Evolutionary conservation across 2,797 vertebrate species (phyloP).

Genomic region (Syngnathus rostellatus): DNA sequence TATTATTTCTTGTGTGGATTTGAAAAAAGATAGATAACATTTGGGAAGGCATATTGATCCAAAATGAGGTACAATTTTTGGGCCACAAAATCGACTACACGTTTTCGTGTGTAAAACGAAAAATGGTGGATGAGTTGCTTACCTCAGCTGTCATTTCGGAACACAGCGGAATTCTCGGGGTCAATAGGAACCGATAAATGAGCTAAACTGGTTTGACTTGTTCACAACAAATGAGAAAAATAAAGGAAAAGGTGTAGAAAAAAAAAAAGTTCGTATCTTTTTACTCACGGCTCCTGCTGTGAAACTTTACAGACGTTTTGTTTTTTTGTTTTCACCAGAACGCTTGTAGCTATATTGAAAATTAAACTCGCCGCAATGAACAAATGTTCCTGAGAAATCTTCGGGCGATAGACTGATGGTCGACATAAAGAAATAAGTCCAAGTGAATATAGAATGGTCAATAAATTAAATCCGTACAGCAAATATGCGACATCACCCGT

Average conservation of each 20-base stretch:
- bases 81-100: neutral
- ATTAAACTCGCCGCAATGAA: neutral
- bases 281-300: neutral
- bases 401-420: neutral
- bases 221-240: neutral
- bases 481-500: no score
- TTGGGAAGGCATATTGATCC: neutral
- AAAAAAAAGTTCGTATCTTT: neutral
- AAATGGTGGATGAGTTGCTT: neutral
- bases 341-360: neutral
- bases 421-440: neutral
- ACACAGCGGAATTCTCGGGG: neutral
- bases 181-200: neutral
- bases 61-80: neutral
- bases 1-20: no score
- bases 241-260: neutral
- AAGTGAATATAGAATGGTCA: neutral
- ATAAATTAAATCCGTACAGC: no score
- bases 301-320: neutral
- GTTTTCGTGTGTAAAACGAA: neutral
- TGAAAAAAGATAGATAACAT: neutral
- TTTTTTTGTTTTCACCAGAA: no score
- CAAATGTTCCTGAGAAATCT: neutral
- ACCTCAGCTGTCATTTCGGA: conserved; percentile 4
- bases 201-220: neutral